phyloP scores from a whole-genome alignment of 2,797 vertebrate genomes.

The Carduelis carduelis region DNA sequence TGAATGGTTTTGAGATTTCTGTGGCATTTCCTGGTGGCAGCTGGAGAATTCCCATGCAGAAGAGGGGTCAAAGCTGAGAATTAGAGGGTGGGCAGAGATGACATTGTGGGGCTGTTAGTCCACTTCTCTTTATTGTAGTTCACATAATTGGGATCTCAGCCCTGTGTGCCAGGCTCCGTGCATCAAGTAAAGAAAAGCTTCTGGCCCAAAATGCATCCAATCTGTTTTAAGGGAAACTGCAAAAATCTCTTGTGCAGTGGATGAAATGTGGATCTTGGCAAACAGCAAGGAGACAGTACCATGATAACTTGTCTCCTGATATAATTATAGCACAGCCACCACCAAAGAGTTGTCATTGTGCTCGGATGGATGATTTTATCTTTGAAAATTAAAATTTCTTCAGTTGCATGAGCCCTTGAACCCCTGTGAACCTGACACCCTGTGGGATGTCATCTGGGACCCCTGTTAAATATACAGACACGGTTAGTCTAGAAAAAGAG shows the following conservation, averaged over 20 bases:
- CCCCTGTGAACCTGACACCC: background rate
- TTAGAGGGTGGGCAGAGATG: background rate
- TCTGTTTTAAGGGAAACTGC: background rate
- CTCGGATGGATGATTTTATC: background rate
- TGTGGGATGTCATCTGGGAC: background rate
- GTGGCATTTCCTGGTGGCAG: background rate
- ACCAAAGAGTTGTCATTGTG: background rate
- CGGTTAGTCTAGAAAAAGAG: background rate
- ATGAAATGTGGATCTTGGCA: background rate
- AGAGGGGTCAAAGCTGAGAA: background rate
- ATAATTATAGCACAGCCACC: background rate
- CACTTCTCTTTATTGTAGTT: background rate
- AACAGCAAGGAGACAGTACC: background rate
- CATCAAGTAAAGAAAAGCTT: background rate
- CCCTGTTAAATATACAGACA: background rate
- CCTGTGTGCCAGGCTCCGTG: background rate
- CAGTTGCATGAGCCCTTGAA: background rate
- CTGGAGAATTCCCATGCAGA: background rate
- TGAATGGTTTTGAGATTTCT: background rate
- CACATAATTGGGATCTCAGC: background rate
- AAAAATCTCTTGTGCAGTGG: background rate
- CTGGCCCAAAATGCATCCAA: background rate
- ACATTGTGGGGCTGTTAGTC: background rate
- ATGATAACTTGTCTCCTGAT: background rate
- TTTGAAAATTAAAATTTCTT: conserved; percentile 2